Conservation (phyloP, 2,888 invertebrate species). For the Mamestra brassicae region DNA sequence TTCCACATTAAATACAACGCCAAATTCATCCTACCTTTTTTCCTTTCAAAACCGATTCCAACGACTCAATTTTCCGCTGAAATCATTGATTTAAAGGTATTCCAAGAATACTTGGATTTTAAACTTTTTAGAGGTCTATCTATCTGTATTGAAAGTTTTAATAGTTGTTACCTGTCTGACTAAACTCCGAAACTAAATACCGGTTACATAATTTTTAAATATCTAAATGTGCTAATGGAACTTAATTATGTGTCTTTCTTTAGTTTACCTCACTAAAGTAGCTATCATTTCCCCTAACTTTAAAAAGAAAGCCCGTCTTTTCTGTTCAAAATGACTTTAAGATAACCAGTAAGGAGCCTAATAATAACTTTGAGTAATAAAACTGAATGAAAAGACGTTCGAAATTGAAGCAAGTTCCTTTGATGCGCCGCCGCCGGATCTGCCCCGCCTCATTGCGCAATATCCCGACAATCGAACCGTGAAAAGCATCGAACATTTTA, state of each 20-base stretch:
- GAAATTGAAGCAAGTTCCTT: constrained; percentile 78
- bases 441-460: constrained; percentile 77
- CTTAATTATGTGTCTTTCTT: background rate
- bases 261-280: constrained; percentile 17
- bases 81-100: background rate
- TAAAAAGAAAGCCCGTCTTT: background rate
- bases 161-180: background rate
- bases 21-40: too few relatives aligned
- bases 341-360: constrained; percentile 40
- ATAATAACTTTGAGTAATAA: constrained; percentile 62
- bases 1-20: too few relatives aligned
- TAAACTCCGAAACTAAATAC: background rate
- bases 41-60: background rate
- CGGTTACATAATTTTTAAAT: background rate
- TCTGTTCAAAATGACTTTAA: constrained; percentile 31
- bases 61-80: background rate
- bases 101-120: background rate
- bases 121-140: background rate
- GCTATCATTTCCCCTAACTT: background rate
- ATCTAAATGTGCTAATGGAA: background rate
- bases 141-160: background rate
- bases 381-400: constrained; percentile 62
- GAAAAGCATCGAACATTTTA: constrained; percentile 70
- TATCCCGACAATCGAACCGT: constrained; percentile 72
- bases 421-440: constrained; percentile 70